These are phyloP conservation scores for Athalia circularis DNA, from an alignment of 2,888 invertebrate genomes.

Conservation along the genomic window DNA sequence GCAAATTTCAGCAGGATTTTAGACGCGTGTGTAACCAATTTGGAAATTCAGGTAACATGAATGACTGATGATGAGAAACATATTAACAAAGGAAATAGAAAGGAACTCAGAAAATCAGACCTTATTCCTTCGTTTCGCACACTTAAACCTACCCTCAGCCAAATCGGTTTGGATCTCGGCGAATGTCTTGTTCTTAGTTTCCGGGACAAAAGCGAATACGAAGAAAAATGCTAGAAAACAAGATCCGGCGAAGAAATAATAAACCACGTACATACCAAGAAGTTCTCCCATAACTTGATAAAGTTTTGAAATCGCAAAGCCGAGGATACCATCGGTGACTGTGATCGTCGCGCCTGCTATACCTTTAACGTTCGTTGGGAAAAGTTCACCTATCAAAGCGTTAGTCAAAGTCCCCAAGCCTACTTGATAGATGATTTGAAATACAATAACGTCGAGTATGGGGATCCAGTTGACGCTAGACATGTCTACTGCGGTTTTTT, in stretches of 20 bases:
- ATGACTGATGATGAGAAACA: background rate
- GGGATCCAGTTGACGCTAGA: constrained; percentile 64
- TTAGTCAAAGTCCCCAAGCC: constrained; percentile 70
- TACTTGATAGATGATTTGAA: constrained; percentile 67
- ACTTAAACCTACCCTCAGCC: constrained; percentile 19
- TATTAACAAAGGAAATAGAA: background rate
- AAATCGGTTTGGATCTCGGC: constrained; percentile 67
- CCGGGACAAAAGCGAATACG: constrained; percentile 65
- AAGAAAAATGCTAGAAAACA: constrained; percentile 66
- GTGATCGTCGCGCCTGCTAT: constrained; percentile 67
- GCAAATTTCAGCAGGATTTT: too few species aligned
- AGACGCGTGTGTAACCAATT: too few species aligned
- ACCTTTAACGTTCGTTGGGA: constrained; percentile 69
- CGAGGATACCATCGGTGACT: constrained; percentile 67
- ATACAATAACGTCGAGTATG: constrained; percentile 65
- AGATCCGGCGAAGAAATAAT: constrained; percentile 66
- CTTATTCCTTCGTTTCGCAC: constrained; percentile 22
- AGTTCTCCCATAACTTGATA: constrained; percentile 65
- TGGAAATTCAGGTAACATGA: background rate
- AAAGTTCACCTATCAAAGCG: constrained; percentile 68
- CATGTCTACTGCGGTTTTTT: constrained; percentile 55
- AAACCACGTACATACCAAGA: constrained; percentile 58
- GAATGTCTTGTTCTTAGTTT: constrained; percentile 69
- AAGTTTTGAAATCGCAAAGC: constrained; percentile 67
- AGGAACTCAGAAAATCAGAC: background rate